Evolutionary conservation across 1,140 invertebrate species (phyloP).

Genomic region (Batillaria attramentaria): DNA sequence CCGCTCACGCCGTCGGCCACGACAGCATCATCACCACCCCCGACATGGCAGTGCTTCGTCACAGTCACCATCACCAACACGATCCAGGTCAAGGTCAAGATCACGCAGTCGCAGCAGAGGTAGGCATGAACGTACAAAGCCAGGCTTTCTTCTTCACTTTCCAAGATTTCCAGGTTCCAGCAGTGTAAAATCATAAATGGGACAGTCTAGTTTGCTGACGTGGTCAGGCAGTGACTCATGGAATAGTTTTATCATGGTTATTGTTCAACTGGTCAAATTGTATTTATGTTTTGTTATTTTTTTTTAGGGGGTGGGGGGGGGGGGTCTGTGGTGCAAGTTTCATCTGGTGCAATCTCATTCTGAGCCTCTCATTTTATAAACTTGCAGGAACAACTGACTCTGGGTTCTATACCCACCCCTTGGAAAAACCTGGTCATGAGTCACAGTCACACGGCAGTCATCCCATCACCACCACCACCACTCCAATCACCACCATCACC

Average conservation of each 20-base stretch:
- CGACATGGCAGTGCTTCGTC: constrained; percentile 22
- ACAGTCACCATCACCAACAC: constrained; percentile 43
- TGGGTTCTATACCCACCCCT: not conserved
- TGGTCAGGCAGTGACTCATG: not conserved
- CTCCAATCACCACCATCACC: not conserved
- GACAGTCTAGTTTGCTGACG: not conserved
- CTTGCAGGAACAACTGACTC: constrained; percentile 9
- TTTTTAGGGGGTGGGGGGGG: not conserved
- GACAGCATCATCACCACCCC: constrained; percentile 42
- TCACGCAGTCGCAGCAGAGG: constrained; percentile 48
- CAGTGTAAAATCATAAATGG: too few relatives aligned
- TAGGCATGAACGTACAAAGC: constrained; percentile 28
- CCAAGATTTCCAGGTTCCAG: not conserved
- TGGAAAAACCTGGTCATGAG: not conserved
- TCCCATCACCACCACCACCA: not conserved
- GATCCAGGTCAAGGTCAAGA: constrained; percentile 55
- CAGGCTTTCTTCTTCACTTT: not conserved
- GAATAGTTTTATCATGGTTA: too few relatives aligned
- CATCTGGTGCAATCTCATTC: not conserved
- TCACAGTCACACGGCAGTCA: not conserved
- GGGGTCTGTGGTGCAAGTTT: not conserved
- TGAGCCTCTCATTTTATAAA: not conserved
- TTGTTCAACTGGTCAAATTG: too few relatives aligned
- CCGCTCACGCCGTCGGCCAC: constrained; percentile 35
- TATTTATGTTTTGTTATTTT: not conserved